Evolutionary conservation across 2,888 invertebrate species (phyloP).

Genomic region (Zygothrica quintamaculata): DNA sequence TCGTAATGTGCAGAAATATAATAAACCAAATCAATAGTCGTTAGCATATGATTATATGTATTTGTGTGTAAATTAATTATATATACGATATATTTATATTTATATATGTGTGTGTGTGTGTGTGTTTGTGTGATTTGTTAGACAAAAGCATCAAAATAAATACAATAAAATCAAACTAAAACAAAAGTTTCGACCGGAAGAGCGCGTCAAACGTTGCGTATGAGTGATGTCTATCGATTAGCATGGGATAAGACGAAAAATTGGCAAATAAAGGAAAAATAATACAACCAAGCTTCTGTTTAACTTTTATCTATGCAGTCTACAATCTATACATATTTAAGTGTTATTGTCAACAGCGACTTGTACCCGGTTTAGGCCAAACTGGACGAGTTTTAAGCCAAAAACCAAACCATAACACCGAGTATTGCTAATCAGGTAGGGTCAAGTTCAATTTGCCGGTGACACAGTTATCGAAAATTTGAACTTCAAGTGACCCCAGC

Average conservation of each 20-base stretch:
- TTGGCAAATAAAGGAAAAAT: too few relatives aligned
- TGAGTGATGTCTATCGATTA: constrained; percentile 46
- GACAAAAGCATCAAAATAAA: constrained; percentile 46
- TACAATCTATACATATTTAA: constrained; percentile 2
- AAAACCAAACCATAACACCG: constrained; percentile 10
- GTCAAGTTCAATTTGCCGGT: constrained; percentile 78
- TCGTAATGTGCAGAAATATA: constrained; percentile 50
- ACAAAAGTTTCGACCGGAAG: constrained; percentile 59
- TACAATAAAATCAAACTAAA: constrained; percentile 30
- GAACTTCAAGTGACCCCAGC: constrained; percentile 70
- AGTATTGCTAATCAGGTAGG: constrained; percentile 45
- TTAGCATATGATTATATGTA: constrained; percentile 62
- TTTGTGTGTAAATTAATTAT: constrained; percentile 18
- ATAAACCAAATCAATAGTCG: constrained; percentile 51
- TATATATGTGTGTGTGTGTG: too few relatives aligned
- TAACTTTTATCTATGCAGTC: constrained; percentile 5
- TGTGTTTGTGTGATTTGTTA: constrained; percentile 18
- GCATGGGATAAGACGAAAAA: constrained; percentile 8
- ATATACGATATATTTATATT: too few relatives aligned
- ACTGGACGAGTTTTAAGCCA: constrained; percentile 37
- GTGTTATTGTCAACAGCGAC: constrained; percentile 4
- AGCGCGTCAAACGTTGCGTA: constrained; percentile 41
- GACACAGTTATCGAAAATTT: constrained; percentile 69
- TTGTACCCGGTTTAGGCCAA: constrained; percentile 21
- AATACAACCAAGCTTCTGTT: not conserved